These are phyloP conservation scores for Cordilura impudica DNA, from an alignment of 2,888 invertebrate genomes.

Conservation along the genomic window DNA sequence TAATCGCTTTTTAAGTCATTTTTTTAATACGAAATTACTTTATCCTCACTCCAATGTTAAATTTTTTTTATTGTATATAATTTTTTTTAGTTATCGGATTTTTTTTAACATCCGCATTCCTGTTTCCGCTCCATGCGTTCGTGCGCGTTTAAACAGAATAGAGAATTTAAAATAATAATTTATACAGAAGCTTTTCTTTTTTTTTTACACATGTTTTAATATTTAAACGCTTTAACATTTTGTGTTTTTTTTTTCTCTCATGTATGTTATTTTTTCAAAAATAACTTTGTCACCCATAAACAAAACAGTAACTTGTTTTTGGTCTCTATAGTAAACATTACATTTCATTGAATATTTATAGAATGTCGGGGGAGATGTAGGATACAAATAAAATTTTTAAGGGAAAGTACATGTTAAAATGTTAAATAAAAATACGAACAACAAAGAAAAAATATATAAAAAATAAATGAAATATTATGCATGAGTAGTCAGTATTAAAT, in stretches of 20 bases:
- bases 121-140: constrained; percentile 35
- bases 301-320: no score
- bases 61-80: no score
- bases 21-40: no score
- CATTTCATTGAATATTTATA: constrained; percentile 43
- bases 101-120: constrained; percentile 34
- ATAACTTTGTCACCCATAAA: constrained; percentile 17
- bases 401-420: background rate
- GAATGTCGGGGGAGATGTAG: constrained; percentile 13
- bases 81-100: constrained; percentile 4
- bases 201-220: background rate
- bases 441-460: background rate
- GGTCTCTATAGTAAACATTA: background rate
- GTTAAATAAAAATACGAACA: background rate
- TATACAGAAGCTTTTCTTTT: background rate
- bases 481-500: constrained; percentile 4
- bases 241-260: background rate
- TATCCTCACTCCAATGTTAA: no score
- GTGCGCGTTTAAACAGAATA: background rate
- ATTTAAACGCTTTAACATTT: constrained; percentile 1
- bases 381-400: no score
- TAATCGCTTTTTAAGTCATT: no score
- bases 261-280: background rate
- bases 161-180: no score
- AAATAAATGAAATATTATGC: background rate